These are phyloP conservation scores for Escarpia spicata DNA, from an alignment of 2,888 invertebrate genomes.

Conservation along the genomic window DNA sequence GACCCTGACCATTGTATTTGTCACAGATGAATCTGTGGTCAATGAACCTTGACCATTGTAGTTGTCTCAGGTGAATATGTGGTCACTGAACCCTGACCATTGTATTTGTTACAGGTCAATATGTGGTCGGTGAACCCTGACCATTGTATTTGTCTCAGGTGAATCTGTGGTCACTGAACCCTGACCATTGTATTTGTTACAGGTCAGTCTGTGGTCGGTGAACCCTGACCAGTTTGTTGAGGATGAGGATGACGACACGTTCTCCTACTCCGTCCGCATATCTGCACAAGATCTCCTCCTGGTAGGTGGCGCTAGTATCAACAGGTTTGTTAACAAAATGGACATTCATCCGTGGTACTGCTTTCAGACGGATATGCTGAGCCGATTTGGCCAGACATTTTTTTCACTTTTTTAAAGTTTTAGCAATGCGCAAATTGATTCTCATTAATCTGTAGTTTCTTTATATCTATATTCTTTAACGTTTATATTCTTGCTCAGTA, in stretches of 20 bases:
- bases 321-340: not conserved
- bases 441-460: too few species aligned
- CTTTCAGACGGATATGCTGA: not conserved
- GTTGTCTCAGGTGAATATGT: constrained; percentile 77
- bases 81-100: constrained; percentile 60
- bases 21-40: constrained; percentile 70
- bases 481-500: not conserved
- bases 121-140: constrained; percentile 50
- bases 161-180: constrained; percentile 50
- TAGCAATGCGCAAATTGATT: not conserved
- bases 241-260: constrained; percentile 75
- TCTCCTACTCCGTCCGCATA: constrained; percentile 74
- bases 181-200: constrained; percentile 67
- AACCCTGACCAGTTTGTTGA: constrained; percentile 77
- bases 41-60: constrained; percentile 72
- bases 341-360: not conserved
- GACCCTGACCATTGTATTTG: not conserved
- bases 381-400: not conserved
- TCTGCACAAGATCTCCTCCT: constrained; percentile 74
- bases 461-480: not conserved
- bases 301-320: constrained; percentile 62
- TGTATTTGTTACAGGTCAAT: not conserved
- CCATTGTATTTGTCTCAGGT: not conserved
- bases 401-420: not conserved
- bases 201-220: constrained; percentile 71